phyloP scores from a whole-genome alignment of 1,140 invertebrate species.

The Brachionus koreanus region DNA sequence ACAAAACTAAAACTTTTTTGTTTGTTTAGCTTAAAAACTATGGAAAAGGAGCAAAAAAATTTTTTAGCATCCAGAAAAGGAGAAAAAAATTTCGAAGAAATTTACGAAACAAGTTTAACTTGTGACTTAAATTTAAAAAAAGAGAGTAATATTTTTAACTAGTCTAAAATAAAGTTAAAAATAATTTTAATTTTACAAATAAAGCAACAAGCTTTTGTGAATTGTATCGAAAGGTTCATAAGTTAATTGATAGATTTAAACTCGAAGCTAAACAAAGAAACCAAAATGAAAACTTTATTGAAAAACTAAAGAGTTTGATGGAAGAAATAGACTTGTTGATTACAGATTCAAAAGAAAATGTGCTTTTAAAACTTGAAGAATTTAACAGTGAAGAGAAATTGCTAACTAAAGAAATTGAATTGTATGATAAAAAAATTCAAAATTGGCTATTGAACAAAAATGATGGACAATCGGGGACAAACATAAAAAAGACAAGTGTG shows the following conservation, averaged over 20 bases:
- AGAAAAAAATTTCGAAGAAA: background rate
- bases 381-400: conserved; percentile 52
- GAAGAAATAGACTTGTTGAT: conserved; percentile 8
- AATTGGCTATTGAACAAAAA: conserved; percentile 49
- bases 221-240: background rate
- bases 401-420: conserved; percentile 51
- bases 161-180: background rate
- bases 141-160: background rate
- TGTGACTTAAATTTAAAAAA: background rate
- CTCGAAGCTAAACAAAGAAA: background rate
- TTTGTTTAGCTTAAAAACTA: background rate
- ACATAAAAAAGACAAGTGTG: conserved; percentile 39
- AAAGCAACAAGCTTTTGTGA: background rate
- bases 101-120: background rate
- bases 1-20: background rate
- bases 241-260: background rate
- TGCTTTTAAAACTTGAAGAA: conserved; percentile 52
- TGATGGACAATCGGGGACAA: background rate
- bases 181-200: background rate
- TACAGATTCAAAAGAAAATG: background rate
- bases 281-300: conserved; percentile 14
- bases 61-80: background rate
- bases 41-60: conserved; percentile 18
- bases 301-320: background rate
- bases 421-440: conserved; percentile 55